Evolutionary conservation across 2,888 invertebrate species (phyloP), one percentile per base, ranked within the genome.

Genomic region (Orchesellides sinensis): DNA sequence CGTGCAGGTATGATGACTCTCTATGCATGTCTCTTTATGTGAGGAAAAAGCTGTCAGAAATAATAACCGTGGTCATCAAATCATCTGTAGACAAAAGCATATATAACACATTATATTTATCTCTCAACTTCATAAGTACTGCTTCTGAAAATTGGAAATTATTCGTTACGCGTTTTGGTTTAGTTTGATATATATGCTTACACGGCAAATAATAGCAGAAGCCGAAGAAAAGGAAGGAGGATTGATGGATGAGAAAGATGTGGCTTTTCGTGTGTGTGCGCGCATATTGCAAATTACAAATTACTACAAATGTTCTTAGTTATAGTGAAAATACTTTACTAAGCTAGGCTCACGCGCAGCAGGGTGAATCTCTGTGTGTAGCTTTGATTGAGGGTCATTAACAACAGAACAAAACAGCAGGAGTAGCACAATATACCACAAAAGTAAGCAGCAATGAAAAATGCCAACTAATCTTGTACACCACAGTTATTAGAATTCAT

Each of bases 51-150:
- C 66, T 66, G 75, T 75, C 75, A 66, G 65, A 40, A 47, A 56
- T 66, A 75, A 66, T 75, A 75, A 75, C 52, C 40, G 66, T 75
- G 66, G 75, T 56, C 75, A 75, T 75, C 75, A 75, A 75, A 75
- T 21, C 61, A 56, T 6, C 63, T 63, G n/a, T n/a, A n/a, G n/a
- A n/a, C n/a, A n/a, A n/a, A n/a, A 45, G 35, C 27, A 73, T 25
- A 66, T 66, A 54, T 32, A 75, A 40, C 63, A 74, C 72, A 74
- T 32, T 23, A 54, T 23, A 54, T 40, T n/a, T n/a, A n/a, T n/a
- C n/a, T n/a, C n/a, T n/a, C n/a, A n/a, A n/a, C n/a, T n/a, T n/a
- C n/a, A n/a, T n/a, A n/a, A 40, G 40, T n/a, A 40, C 40, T 40
- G 40, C 40, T n/a, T n/a, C n/a, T n/a, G n/a, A n/a, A n/a, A n/a